phyloP scores from a whole-genome alignment of 92 coral and sea anemone genomes.

The Parazoanthus swiftii region DNA sequence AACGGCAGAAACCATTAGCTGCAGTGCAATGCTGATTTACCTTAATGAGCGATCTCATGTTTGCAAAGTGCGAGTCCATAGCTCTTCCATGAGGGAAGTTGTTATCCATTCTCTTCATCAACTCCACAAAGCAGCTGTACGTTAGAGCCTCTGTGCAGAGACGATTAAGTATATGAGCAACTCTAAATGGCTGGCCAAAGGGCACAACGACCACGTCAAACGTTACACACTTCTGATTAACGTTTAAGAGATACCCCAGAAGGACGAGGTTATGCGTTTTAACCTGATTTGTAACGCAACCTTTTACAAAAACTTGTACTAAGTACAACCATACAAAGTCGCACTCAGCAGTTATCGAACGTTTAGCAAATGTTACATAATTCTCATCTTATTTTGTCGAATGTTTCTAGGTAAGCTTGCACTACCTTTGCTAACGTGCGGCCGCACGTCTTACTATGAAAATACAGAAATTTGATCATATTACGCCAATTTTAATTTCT shows the following conservation, averaged over 20 bases:
- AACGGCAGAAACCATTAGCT: not conserved
- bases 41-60: slow-evolving; percentile 97
- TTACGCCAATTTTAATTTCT: too few species aligned
- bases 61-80: slow-evolving; percentile 93
- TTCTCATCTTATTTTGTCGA: too few species aligned
- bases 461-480: too few species aligned
- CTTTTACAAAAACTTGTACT: too few species aligned
- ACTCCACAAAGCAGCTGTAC: slow-evolving; percentile 93
- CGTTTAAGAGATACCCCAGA: not conserved
- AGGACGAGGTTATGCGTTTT: not conserved
- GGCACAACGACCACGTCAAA: too few species aligned
- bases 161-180: not conserved
- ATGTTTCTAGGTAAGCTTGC: too few species aligned
- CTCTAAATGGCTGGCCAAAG: not conserved
- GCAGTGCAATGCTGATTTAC: slow-evolving; percentile 25
- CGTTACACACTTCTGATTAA: not conserved
- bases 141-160: slow-evolving; percentile 80
- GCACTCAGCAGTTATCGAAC: too few species aligned
- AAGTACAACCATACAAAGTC: too few species aligned
- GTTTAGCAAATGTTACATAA: too few species aligned
- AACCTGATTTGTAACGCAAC: too few species aligned
- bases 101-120: slow-evolving; percentile 96
- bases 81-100: slow-evolving; percentile 98
- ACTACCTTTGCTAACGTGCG: too few species aligned
- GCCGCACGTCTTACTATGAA: too few species aligned